Base-by-base conservation (phyloP, 2,113 vertebrate species). In the Rhinopithecus roxellana region DNA sequence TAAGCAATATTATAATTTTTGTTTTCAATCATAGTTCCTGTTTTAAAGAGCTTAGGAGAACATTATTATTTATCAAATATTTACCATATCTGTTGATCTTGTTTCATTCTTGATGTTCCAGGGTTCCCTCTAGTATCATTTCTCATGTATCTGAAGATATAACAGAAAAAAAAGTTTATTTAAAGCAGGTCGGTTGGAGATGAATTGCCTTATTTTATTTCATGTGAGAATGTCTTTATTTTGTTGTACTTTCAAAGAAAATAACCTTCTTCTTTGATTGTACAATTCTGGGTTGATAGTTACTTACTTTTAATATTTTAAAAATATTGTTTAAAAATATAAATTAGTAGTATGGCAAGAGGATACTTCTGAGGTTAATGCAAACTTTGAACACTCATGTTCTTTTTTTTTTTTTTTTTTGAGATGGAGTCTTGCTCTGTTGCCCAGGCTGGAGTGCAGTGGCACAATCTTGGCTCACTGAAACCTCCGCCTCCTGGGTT, bases 331-430 rank as follows among this genome's bases (percentile, higher is more conserved):
- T 55, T 55, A 55, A 55, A 55, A 7, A 55, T 20, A 55, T 55
- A 55, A 92, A 90, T 82, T 97, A 98, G 96, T 97, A 98, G 96
- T 97, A 97, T 97, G 98, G 97, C 97, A 98, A 87, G 96, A 97
- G 97, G 0, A 97, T 89, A 96, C 97, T 98, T 98, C 97, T 96
- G 97, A 94, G 97, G 97, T 98, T 97, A 97, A 97, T 98, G 98
- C 98, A 97, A 98, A 95, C 97, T 98, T 64, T 97, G 96, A 98
- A 45, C 94, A 89, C 91, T n/a, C 59, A 87, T 95, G 95, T 98
- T 98, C 97, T 97, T 55, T 55, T 20, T 55, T 18, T 50, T 50
- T 50, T 50, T 38, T 18, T 55, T 55, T 55, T 55, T 55, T 55
- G 52, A 20, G 52, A 55, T 55, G 18, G 52, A 55, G 52, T 55